These are phyloP conservation scores for Thysanoteuthis rhombus DNA, from an alignment of 2,888 invertebrate genomes.

Conservation along the genomic window DNA sequence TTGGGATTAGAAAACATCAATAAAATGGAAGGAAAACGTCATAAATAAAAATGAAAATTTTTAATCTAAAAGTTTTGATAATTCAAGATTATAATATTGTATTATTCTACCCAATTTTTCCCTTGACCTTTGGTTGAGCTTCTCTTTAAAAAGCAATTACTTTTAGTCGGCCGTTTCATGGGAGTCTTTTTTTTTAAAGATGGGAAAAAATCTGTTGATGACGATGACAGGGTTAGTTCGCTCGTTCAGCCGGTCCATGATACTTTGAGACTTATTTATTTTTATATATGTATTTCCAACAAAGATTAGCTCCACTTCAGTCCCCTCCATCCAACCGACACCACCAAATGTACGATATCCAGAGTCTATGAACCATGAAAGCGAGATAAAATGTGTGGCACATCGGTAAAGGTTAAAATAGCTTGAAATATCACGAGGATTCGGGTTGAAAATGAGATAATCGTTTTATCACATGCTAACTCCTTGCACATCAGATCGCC, in stretches of 20 bases:
- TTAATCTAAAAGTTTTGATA: too few species aligned
- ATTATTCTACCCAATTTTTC: too few species aligned
- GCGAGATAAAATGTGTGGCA: neutral
- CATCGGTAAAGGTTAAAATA: neutral
- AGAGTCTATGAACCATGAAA: neutral
- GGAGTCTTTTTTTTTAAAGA: too few species aligned
- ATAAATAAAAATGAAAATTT: too few species aligned
- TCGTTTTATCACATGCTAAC: neutral
- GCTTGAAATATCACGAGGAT: neutral
- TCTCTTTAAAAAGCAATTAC: too few species aligned
- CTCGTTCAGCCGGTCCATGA: neutral
- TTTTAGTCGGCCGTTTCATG: too few species aligned
- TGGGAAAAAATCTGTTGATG: neutral
- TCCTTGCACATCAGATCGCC: neutral
- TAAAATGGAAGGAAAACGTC: too few species aligned
- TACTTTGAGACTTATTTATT: neutral
- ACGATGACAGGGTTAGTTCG: neutral
- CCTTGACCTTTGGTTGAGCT: too few species aligned
- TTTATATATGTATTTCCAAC: neutral
- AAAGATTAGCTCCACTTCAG: neutral
- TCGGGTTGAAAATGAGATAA: neutral
- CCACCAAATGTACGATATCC: neutral
- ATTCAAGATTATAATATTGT: too few species aligned
- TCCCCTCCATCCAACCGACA: neutral
- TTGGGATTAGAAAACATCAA: too few species aligned